Conservation (phyloP, 64 coral and sea anemone genomes). For the Dendrophyllia cribrosa region DNA sequence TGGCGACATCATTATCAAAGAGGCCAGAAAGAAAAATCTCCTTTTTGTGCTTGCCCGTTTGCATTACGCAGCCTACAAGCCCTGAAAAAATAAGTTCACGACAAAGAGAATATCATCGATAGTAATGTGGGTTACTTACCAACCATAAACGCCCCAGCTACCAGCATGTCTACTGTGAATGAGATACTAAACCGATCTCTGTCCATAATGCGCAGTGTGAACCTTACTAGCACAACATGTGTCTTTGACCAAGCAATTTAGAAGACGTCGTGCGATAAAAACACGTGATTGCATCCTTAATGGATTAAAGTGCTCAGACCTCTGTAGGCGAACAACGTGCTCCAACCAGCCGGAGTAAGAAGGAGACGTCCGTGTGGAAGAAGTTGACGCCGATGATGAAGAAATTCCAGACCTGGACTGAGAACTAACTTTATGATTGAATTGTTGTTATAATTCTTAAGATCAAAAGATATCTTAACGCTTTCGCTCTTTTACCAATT, state of each 20-base stretch:
- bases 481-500: no score
- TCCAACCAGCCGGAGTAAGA: constrained; percentile 6
- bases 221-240: neutral
- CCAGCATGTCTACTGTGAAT: constrained; percentile 14
- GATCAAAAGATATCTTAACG: no score
- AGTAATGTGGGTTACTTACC: constrained; percentile 7
- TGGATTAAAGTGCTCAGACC: neutral
- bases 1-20: neutral
- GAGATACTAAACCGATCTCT: neutral
- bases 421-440: no score
- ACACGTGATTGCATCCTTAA: constrained; percentile 14
- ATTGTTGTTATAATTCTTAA: no score
- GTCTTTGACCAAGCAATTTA: constrained; percentile 26
- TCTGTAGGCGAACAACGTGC: constrained; percentile 14
- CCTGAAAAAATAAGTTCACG: constrained; percentile 46
- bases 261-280: neutral
- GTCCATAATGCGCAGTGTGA: neutral
- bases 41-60: constrained; percentile 36
- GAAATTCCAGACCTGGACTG: neutral
- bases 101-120: neutral
- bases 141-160: constrained; percentile 18
- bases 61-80: constrained; percentile 3
- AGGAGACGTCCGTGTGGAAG: neutral
- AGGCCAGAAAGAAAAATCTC: constrained; percentile 38
- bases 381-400: constrained; percentile 11